Evolutionary conservation across 2,797 vertebrate species (phyloP).

Genomic region (Spizella passerina): DNA sequence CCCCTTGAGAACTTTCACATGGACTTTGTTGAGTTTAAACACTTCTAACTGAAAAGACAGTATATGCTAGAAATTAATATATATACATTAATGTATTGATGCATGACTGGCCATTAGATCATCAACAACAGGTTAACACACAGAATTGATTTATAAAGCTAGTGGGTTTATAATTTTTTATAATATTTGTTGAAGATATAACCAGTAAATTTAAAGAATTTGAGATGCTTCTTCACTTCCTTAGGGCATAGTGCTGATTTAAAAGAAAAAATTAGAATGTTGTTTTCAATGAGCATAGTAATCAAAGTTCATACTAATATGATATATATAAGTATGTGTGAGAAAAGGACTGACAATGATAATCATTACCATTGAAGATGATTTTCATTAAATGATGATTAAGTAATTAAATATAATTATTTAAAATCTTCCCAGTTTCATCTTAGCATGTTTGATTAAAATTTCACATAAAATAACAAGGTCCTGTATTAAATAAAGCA

Average conservation of each 20-base stretch:
- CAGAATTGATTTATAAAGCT: background rate
- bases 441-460: conserved; percentile 29
- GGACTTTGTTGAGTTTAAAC: background rate
- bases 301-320: conserved; percentile 6
- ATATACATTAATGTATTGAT: background rate
- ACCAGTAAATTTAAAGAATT: background rate
- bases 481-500: background rate
- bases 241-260: background rate
- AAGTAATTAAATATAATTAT: conserved; percentile 48
- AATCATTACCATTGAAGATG: background rate
- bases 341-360: conserved; percentile 35
- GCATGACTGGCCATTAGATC: background rate
- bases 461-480: background rate
- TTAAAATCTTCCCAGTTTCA: conserved; percentile 10
- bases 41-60: background rate
- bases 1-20: background rate
- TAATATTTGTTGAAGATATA: background rate
- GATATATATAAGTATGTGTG: background rate
- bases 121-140: background rate
- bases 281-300: background rate
- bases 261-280: background rate
- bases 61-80: background rate
- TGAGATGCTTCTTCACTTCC: background rate
- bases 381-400: conserved; percentile 49
- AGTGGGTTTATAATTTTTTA: background rate